Conservation (phyloP, 2,888 invertebrate genomes). For the Plusia festucae region DNA sequence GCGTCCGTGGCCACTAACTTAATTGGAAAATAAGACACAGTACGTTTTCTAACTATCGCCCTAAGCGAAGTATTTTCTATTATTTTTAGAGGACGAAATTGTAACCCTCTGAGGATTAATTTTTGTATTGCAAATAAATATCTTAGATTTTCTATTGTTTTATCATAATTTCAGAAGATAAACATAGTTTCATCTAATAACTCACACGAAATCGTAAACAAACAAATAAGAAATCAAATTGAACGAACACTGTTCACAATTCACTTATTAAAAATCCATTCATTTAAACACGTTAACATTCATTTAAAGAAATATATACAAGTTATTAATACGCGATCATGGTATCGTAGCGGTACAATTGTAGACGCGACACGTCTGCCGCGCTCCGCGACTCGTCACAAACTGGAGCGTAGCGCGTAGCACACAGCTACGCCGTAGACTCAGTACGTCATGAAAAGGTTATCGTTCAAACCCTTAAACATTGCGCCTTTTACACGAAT, state of each 20-base stretch:
- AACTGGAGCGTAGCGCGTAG: conserved; percentile 74
- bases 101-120: not conserved
- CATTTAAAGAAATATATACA: conserved; percentile 43
- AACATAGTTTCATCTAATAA: conserved; percentile 14
- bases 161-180: not conserved
- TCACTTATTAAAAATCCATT: conserved; percentile 30
- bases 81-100: not conserved
- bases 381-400: conserved; percentile 74
- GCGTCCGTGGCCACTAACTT: conserved; percentile 24
- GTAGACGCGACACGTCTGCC: conserved; percentile 63
- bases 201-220: conserved; percentile 26
- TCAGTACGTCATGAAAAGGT: conserved; percentile 80
- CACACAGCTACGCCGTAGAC: conserved; percentile 71
- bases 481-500: conserved; percentile 84
- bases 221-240: conserved; percentile 54
- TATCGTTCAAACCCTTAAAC: conserved; percentile 82
- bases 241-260: conserved; percentile 59
- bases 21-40: conserved; percentile 36
- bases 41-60: conserved; percentile 19
- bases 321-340: conserved; percentile 43
- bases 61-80: conserved; percentile 10
- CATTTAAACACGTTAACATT: conserved; percentile 32
- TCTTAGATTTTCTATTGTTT: not conserved
- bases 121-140: not conserved
- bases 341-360: conserved; percentile 32